Evolutionary conservation across 2,113 vertebrate genomes (phyloP).

Genomic region (Orthonyx spaldingii): DNA sequence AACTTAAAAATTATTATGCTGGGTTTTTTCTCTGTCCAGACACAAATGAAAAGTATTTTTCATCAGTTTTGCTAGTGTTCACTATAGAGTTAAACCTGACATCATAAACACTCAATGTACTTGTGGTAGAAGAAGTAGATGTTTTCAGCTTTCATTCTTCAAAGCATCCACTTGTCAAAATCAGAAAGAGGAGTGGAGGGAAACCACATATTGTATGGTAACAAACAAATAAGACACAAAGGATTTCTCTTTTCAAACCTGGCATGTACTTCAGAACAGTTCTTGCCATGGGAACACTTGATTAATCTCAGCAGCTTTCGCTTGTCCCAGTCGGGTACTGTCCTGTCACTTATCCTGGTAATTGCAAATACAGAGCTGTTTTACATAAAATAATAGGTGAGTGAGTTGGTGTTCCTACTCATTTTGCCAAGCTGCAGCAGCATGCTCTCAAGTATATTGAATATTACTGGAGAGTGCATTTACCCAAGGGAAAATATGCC

Average conservation of each 20-base stretch:
- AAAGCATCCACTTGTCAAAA: background rate
- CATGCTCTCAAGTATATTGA: background rate
- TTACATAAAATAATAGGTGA: background rate
- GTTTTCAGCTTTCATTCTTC: background rate
- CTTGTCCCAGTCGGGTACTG: background rate
- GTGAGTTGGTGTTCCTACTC: background rate
- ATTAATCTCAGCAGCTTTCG: constrained; percentile 23
- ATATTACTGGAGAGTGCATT: background rate
- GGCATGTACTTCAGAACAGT: background rate
- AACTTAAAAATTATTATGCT: background rate
- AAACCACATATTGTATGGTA: background rate
- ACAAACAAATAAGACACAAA: background rate
- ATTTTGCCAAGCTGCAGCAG: constrained; percentile 11
- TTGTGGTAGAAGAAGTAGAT: background rate
- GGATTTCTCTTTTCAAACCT: background rate
- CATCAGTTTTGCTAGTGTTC: background rate
- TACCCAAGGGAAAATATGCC: constrained; percentile 23
- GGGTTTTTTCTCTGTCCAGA: background rate
- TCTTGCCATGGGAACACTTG: background rate
- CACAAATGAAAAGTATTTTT: background rate
- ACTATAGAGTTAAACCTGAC: background rate
- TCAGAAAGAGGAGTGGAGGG: background rate
- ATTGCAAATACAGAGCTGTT: constrained; percentile 1
- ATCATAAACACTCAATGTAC: background rate
- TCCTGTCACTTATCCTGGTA: background rate